Conservation (phyloP, 2,888 invertebrate species). For the Alentia gelatinosa region DNA sequence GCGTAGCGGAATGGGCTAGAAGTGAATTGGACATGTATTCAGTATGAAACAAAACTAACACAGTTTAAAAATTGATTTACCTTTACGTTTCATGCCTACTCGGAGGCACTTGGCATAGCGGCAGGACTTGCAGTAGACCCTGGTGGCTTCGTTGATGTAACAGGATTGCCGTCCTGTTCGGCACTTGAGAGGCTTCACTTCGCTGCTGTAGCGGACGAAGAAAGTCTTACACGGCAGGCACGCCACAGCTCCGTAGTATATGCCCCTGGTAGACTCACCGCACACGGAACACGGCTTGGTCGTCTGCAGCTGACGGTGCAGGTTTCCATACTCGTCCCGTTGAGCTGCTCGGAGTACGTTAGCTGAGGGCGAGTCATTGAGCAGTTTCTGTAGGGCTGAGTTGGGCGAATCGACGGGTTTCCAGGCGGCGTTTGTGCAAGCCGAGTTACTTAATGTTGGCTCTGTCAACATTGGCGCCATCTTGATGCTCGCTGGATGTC, state of each 20-base stretch:
- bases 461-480: no score
- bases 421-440: no score
- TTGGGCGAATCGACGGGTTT: no score
- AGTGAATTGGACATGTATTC: no score
- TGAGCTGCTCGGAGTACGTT: no score
- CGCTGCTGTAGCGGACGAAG: background rate
- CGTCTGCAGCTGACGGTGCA: background rate
- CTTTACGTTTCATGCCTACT: constrained; percentile 79
- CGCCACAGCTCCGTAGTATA: background rate
- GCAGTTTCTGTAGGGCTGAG: no score
- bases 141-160: constrained; percentile 75
- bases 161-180: constrained; percentile 64
- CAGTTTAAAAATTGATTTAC: constrained; percentile 65
- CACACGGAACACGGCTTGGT: background rate
- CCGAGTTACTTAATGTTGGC: no score
- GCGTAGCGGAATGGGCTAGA: no score
- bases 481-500: no score
- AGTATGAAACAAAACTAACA: no score
- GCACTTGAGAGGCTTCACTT: background rate
- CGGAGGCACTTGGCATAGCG: constrained; percentile 77
- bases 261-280: background rate
- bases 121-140: constrained; percentile 79
- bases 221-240: background rate
- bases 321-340: no score
- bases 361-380: no score